Base-by-base conservation (phyloP, 2,113 vertebrate genomes). In the Promerops cafer region DNA sequence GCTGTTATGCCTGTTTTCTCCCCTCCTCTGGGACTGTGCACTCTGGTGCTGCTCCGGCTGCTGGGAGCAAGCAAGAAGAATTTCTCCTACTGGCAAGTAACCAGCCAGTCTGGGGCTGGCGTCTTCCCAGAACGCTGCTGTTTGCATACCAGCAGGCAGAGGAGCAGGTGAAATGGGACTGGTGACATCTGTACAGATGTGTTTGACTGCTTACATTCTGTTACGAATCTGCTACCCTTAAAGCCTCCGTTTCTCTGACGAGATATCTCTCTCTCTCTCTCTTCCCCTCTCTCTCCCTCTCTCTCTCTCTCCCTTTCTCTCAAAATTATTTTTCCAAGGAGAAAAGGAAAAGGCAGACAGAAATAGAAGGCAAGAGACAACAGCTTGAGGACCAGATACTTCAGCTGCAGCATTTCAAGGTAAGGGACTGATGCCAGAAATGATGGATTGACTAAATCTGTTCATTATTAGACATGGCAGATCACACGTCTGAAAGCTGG, bases 361-460 rank as follows among this genome's bases (percentile, higher is more conserved):
- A 99, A 97, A 99, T 99, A 96, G 99, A 99, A 97, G 98, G 98
- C 95, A 99, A 99, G 97, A 98, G 99, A 93, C 98, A 98, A 69
- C 98, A 99, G 98, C 98, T 99, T 16, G 99, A 99, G 83, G 99
- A 99, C 82, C 98, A 99, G 97, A 99, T 99, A 94, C 98, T 99
- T 90, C 99, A 99, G 94, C 98, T 99, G 94, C 99, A 99, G 97
- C 99, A 99, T 97, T 98, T 99, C 95, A 99, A 99, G 99, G 99
- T 99, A 98, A 98, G 98, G 85, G 40, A 96, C 81, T 42, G 72
- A 87, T 72, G 94, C 96, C 97, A 90, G 33, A 61, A 89, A 87
- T 31, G 64, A 96, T 82, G 77, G 82, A 91, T 91, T 94, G 85
- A 87, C 90, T 93, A 85, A 96, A 95, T 96, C 37, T 72, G 49